Conservation (phyloP, 2,888 invertebrate genomes). For the Lingula anatina region DNA sequence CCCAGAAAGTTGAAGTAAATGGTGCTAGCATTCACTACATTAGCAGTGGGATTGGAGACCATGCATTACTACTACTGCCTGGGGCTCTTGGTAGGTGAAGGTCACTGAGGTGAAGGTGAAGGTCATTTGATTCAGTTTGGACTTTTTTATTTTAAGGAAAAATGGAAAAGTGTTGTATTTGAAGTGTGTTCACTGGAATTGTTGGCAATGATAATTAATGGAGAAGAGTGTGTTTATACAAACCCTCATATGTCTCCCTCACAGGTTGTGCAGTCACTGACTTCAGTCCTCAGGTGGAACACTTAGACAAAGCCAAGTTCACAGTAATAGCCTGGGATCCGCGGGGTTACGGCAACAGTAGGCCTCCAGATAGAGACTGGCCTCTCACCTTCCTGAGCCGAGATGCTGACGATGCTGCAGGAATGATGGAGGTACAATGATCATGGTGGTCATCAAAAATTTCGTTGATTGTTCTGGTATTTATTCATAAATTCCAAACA, state of each 20-base stretch:
- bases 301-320: slow-evolving; percentile 55
- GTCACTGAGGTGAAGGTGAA: too few relatives aligned
- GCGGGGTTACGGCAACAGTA: slow-evolving; percentile 79
- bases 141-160: too few relatives aligned
- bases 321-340: slow-evolving; percentile 60
- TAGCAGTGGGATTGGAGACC: slow-evolving; percentile 60
- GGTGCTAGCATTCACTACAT: slow-evolving; percentile 62
- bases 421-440: slow-evolving; percentile 65
- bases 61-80: slow-evolving; percentile 67
- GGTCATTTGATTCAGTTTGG: too few relatives aligned
- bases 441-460: too few relatives aligned
- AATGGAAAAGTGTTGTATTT: too few relatives aligned
- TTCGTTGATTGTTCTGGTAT: too few relatives aligned
- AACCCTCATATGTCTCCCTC: too few relatives aligned
- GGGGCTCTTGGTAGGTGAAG: slow-evolving; percentile 67
- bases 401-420: slow-evolving; percentile 68
- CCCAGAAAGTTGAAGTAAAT: slow-evolving; percentile 57
- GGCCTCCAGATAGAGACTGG: slow-evolving; percentile 73
- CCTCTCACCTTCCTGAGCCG: slow-evolving; percentile 65
- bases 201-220: not conserved
- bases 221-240: too few relatives aligned
- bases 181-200: too few relatives aligned
- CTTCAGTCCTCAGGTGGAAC: slow-evolving; percentile 62
- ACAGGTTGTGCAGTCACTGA: slow-evolving; percentile 77
- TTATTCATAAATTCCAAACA: too few relatives aligned